Base-by-base conservation (phyloP, 2,888 invertebrate genomes). In the Agonopterix subpropinquella region DNA sequence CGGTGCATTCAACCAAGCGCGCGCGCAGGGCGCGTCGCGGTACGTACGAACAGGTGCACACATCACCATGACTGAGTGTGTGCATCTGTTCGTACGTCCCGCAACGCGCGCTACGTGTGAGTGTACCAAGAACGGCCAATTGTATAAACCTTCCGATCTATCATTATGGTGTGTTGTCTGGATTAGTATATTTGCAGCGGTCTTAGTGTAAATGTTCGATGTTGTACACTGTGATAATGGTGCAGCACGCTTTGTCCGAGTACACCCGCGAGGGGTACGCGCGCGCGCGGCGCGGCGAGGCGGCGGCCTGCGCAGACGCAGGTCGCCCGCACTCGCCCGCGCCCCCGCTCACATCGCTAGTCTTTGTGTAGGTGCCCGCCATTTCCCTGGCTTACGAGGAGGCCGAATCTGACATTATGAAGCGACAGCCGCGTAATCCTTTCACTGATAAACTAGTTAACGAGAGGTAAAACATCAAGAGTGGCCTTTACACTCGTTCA, bases 391-490 rank as follows among this genome's bases (percentile, higher is more conserved):
- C 98, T 90, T 98, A 98, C 92, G 97, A 98, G 92, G 95, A 95
- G 91, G 96, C 97, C 89, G 98, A 98, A 92, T 96, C 96, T 90
- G 98, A 98, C 94, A 98, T 98, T 90, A 98, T 98, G 98, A 97
- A 97, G 94, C 94, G 98, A 90, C 95, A 95, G 91, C 98, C 98
- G 89, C 94, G 98, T 93, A 95, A 98, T 91, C 97, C 98, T 90
- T 94, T 95, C 93, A 93, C 92, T 90, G 98, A 98, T 93, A 98
- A 98, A 92, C 95, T 98, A 89, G 98, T 98, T 89, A 98, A 98
- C 92, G 96, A 96, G 94, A 97, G 98, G 96, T 97, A 93, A 93
- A 78, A 74, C 75, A 77, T 63, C 70, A 67, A 77, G 85, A 79
- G 83, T 75, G 77, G 58, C 59, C 61, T 58, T 54, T 64, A 70